Percentiles rank a stretch among this genome's conserved stretches.
Conservation (phyloP, 2,888 invertebrate genomes). For the Lycophotia porphyrea region DNA sequence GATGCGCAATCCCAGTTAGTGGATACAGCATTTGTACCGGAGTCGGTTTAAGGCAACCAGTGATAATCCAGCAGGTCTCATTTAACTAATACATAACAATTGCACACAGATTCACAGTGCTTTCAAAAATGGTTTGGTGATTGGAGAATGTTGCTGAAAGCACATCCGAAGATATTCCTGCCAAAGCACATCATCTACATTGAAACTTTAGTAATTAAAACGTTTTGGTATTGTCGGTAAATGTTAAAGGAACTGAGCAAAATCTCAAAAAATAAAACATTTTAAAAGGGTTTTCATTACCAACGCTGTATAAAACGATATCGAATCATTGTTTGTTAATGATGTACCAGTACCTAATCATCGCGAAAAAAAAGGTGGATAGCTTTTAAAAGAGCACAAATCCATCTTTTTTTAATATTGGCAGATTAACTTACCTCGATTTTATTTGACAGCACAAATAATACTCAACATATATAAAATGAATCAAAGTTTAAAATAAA, state of each 20-base stretch:
- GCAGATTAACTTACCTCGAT: slow-evolving; percentile 34
- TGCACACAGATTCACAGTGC: background rate
- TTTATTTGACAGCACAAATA: slow-evolving; percentile 49
- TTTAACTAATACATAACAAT: no score
- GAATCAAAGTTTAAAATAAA: slow-evolving; percentile 39
- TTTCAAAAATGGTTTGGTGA: background rate
- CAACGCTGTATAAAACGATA: background rate
- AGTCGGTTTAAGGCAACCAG: no score
- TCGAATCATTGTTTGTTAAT: slow-evolving; percentile 7
- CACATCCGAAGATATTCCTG: background rate
- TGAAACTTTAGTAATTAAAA: background rate
- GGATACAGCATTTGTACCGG: no score
- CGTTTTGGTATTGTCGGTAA: background rate
- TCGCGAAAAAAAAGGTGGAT: slow-evolving; percentile 8
- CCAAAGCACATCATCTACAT: background rate
- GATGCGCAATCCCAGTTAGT: no score
- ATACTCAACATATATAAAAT: slow-evolving; percentile 49
- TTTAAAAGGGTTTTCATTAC: slow-evolving; percentile 26
- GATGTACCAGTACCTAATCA: slow-evolving; percentile 27
- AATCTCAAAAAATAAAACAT: background rate
- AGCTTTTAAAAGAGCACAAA: slow-evolving; percentile 13
- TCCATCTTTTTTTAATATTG: slow-evolving; percentile 33
- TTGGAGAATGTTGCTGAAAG: background rate
- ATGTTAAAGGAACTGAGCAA: background rate
- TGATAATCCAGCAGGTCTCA: no score